These are phyloP conservation scores for Heliconius ismenius DNA, from an alignment of 2,888 invertebrate species.

Conservation along the genomic window DNA sequence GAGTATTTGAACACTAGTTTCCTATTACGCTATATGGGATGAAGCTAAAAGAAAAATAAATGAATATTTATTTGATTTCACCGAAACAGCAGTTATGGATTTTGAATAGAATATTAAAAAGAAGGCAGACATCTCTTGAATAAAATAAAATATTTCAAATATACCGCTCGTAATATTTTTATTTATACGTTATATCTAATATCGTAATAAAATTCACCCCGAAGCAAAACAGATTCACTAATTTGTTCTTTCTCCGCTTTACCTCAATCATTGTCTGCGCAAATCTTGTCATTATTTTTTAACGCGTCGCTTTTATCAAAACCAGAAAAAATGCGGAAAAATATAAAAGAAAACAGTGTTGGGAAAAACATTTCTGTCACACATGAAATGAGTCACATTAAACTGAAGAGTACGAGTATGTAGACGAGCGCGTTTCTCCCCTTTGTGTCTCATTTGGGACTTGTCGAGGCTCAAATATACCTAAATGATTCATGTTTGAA, in stretches of 20 bases:
- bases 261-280: slow-evolving; percentile 3
- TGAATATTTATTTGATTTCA: no score
- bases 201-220: not conserved
- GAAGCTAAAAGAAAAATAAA: no score
- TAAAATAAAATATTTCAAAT: no score
- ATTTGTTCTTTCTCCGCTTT: not conserved
- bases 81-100: no score
- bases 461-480: slow-evolving; percentile 11
- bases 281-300: slow-evolving; percentile 6
- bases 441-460: slow-evolving; percentile 24
- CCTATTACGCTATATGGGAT: no score
- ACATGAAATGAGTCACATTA: slow-evolving; percentile 29
- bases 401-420: slow-evolving; percentile 6
- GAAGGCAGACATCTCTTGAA: no score
- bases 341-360: slow-evolving; percentile 5
- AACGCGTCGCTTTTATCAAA: not conserved
- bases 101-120: no score
- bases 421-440: slow-evolving; percentile 13
- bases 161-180: no score
- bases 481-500: slow-evolving; percentile 14
- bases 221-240: slow-evolving; percentile 2
- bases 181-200: not conserved
- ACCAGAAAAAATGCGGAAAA: not conserved
- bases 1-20: no score
- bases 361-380: slow-evolving; percentile 19